Evolutionary conservation across 92 coral and sea anemone species (phyloP).

Genomic region (Virgularia gustaviana): DNA sequence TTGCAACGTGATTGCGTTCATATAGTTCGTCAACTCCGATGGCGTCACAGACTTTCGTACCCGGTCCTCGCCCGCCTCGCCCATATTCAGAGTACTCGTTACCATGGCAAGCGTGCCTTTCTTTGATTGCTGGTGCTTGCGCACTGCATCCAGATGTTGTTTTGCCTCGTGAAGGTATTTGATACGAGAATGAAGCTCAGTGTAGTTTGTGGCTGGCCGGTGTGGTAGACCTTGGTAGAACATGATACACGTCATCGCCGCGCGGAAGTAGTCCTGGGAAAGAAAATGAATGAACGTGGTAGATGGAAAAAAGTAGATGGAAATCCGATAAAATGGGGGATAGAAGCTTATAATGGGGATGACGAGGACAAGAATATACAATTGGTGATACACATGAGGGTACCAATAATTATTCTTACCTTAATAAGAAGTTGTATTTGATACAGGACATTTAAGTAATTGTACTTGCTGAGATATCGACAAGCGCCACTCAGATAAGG

Average conservation of each 20-base stretch:
- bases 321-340: not conserved
- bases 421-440: constrained; percentile 92
- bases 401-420: constrained; percentile 53
- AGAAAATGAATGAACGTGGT: too few relatives aligned
- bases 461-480: constrained; percentile 68
- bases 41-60: constrained; percentile 68
- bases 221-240: constrained; percentile 90
- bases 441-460: constrained; percentile 70
- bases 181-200: constrained; percentile 73
- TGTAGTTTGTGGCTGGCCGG: constrained; percentile 63
- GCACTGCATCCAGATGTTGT: constrained; percentile 79
- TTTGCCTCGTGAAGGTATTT: constrained; percentile 75
- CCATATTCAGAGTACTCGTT: constrained; percentile 63
- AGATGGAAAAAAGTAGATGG: not conserved
- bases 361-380: not conserved
- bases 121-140: constrained; percentile 75
- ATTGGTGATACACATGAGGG: not conserved
- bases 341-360: not conserved
- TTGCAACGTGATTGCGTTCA: constrained; percentile 83
- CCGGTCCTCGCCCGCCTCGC: constrained; percentile 56
- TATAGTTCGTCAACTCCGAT: constrained; percentile 74
- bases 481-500: constrained; percentile 97
- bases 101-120: constrained; percentile 74
- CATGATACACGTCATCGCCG: constrained; percentile 94
- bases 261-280: constrained; percentile 85